Base-by-base conservation (phyloP, 2,888 invertebrate genomes). In the Agrenia bidenticulata region DNA sequence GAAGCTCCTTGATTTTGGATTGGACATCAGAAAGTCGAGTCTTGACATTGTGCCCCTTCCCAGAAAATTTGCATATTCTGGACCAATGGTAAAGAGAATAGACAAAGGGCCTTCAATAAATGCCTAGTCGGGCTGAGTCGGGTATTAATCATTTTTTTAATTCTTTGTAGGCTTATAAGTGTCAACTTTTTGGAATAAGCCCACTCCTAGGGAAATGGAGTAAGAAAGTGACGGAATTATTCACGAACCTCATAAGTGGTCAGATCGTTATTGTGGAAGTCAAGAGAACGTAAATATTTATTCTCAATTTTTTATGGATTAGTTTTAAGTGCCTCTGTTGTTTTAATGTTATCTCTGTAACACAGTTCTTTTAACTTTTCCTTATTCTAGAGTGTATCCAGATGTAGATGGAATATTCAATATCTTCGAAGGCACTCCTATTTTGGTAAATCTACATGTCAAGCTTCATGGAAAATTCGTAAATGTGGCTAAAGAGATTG, bases 121-220 rank as follows among this genome's bases (percentile, higher is more conserved):
- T n/a, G n/a, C n/a, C n/a, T n/a, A n/a, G n/a, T n/a, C n/a, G n/a
- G n/a, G n/a, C n/a, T n/a, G n/a, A n/a, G n/a, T n/a, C n/a, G n/a
- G n/a, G n/a, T n/a, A n/a, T n/a, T n/a, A n/a, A 49, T 11, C 17
- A 53, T 23, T 19, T n/a, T 32, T 54, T 49, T 41, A 7, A 24
- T 37, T n/a, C 51, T 27, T 56, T 55, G 2, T 39, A 61, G 61
- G 64, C 66, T 19, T 64, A 27, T 32, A 64, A 60, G 26, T 66
- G 69, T 51, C 49, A 53, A 24, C 50, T 69, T 1, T 58, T 53
- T 59, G 69, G 69, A 11, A 27, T 69, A n/a, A 69, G 64, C 39
- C 64, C 69, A 1, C 49, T 69, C n/a, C 49, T 64, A 19, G 69
- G 69, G 21, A 59, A 19, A 2, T 69, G 69, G 69, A 53, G 69